Evolutionary conservation across 2,113 vertebrate species (phyloP), one percentile per base, ranked within the genome.

Genomic region (Carollia perspicillata): DNA sequence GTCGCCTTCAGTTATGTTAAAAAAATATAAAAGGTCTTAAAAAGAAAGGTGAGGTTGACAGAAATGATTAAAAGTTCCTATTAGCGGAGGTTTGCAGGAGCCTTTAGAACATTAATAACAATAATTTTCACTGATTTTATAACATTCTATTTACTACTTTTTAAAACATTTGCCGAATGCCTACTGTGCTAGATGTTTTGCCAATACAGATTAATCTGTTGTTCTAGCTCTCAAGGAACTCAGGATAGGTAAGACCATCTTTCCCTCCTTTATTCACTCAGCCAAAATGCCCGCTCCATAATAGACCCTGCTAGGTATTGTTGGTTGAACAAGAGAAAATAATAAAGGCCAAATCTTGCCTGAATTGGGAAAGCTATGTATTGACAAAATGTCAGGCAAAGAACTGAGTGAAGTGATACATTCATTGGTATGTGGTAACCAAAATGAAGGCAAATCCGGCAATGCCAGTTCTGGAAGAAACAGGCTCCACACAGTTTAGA

Each of bases 81-180:
- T 93, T 23, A 58, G 47, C 4, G 44, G 78, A 92, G 2, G 33
- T 49, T 49, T 60, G 23, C 37, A 86, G 89, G 94, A 93, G 30
- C 1, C 47, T 96, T 89, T 89, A 96, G 93, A 95, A 96, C 79
- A 40, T 83, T 95, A 86, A 90, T 95, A 77, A 71, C 37, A 89
- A 89, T 89, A 95, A 93, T 74, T 63, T n/a, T 94, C 47, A 63
- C 74, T 92, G 83, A 83, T 96, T 95, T 97, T 96, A 95, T 93
- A 95, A 71, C 89, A 94, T 88, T 89, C 47, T n/a, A 80, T 86
- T 93, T 93, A 92, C 89, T 95, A 78, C 40, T 51, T 94, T 49
- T 81, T 89, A 93, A 94, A 83, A 95, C 28, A 89, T 83, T 85
- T 83, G 83, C 47, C 37, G 40, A 91, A 91, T 86, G 63, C 74